Conservation (phyloP, 1,140 invertebrate species). For the Drosophila navojoa region DNA sequence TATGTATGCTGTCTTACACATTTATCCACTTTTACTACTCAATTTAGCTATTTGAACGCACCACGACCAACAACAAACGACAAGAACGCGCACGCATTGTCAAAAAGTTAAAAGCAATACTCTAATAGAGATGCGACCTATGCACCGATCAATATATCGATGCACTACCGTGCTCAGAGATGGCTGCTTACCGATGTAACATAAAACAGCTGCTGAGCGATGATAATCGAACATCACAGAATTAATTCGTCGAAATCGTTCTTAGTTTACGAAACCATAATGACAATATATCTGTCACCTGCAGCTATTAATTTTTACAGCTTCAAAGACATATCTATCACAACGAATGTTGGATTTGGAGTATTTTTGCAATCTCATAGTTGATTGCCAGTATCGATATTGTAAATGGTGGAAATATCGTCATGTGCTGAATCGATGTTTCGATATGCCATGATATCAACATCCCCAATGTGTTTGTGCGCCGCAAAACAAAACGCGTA, state of each 20-base stretch:
- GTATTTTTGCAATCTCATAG: background rate
- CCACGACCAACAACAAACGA: conserved; percentile 21
- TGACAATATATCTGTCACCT: background rate
- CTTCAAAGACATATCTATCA: background rate
- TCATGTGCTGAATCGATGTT: conserved; percentile 6
- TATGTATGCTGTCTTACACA: background rate
- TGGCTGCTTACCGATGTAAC: background rate
- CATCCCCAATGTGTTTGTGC: conserved; percentile 51
- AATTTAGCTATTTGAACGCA: conserved; percentile 26
- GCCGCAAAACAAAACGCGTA: conserved; percentile 57
- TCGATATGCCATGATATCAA: conserved; percentile 39
- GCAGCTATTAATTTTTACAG: background rate
- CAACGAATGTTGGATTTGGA: background rate
- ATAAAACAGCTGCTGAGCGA: background rate
- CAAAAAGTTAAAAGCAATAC: conserved; percentile 34
- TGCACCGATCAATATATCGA: conserved; percentile 24
- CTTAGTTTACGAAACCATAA: background rate
- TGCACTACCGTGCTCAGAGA: background rate
- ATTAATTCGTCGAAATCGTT: background rate
- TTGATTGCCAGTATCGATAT: conserved; percentile 4
- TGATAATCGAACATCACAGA: background rate
- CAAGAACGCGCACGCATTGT: conserved; percentile 47
- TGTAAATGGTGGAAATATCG: background rate
- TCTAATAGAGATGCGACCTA: conserved; percentile 30
- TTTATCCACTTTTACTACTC: conserved; percentile 4